Conservation (phyloP, 2,888 invertebrate genomes). For the Panzeria rudis region DNA sequence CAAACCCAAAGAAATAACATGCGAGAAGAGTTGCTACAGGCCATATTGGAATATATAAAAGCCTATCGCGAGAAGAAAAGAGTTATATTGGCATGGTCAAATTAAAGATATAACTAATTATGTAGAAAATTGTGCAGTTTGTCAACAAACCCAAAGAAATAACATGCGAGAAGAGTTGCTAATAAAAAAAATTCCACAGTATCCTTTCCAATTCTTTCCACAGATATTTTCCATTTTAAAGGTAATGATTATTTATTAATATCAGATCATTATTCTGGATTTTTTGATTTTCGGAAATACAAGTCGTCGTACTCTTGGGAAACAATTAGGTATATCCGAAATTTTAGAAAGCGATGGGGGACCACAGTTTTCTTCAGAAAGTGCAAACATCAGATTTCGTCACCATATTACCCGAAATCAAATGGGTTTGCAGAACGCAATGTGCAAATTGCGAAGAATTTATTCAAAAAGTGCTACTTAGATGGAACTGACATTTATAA, state of each 20-base stretch:
- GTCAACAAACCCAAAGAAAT: constrained; percentile 11
- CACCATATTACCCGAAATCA: too few species aligned
- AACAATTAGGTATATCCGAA: constrained; percentile 16
- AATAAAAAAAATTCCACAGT: constrained; percentile 2
- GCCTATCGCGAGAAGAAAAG: constrained; percentile 2
- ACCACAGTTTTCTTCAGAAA: constrained; percentile 10
- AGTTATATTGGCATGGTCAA: constrained; percentile 6
- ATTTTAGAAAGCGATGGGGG: constrained; percentile 28
- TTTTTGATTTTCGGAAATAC: constrained; percentile 30
- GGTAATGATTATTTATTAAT: constrained; percentile 13
- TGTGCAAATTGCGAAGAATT: too few species aligned
- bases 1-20: constrained; percentile 11
- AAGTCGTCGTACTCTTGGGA: neutral
- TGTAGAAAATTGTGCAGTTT: constrained; percentile 8
- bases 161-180: neutral
- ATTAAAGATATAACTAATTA: neutral
- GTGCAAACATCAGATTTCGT: neutral
- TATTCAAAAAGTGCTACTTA: too few species aligned
- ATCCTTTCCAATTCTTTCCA: constrained; percentile 13
- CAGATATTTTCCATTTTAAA: constrained; percentile 22
- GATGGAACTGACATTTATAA: too few species aligned
- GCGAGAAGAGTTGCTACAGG: neutral
- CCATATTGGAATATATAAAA: constrained; percentile 1
- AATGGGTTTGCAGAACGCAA: too few species aligned
- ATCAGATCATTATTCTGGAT: too few species aligned